These are phyloP conservation scores for Cynocephalus volans DNA, from an alignment of 2,113 vertebrate species.

Conservation along the genomic window DNA sequence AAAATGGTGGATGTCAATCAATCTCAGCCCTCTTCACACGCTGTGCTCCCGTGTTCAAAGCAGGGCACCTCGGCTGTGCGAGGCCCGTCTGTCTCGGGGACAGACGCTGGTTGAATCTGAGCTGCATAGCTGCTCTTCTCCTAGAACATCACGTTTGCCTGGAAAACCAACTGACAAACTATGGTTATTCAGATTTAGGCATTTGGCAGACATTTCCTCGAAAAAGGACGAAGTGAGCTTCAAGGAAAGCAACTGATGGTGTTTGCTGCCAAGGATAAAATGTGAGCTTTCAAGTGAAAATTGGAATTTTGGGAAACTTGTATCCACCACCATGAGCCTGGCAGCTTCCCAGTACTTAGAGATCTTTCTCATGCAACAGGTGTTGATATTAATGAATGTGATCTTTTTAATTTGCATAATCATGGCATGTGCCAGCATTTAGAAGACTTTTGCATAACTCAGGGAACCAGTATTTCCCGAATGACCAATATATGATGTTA, in stretches of 20 bases:
- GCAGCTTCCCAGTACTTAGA: background rate
- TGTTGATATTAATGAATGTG: too few species aligned
- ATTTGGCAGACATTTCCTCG: background rate
- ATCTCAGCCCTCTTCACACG: background rate
- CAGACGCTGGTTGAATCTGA: rapidly evolving
- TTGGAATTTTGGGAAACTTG: background rate
- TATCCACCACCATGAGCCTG: background rate
- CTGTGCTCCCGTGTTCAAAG: background rate
- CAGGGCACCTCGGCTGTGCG: too few species aligned
- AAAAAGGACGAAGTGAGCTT: background rate
- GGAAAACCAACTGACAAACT: background rate
- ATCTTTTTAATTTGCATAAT: background rate
- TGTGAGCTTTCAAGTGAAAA: background rate
- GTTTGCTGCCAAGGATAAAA: background rate
- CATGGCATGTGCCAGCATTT: background rate
- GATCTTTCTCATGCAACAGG: rapidly evolving
- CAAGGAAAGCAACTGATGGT: background rate
- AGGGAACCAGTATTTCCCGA: background rate
- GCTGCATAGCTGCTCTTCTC: background rate
- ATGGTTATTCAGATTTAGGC: background rate
- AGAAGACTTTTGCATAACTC: background rate
- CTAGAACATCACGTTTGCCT: rapidly evolving
- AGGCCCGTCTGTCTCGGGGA: rapidly evolving
- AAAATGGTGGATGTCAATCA: too few species aligned
- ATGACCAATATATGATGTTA: rapidly evolving